Conservation (phyloP, 2,113 vertebrate genomes). For the Corythaixoides concolor region DNA sequence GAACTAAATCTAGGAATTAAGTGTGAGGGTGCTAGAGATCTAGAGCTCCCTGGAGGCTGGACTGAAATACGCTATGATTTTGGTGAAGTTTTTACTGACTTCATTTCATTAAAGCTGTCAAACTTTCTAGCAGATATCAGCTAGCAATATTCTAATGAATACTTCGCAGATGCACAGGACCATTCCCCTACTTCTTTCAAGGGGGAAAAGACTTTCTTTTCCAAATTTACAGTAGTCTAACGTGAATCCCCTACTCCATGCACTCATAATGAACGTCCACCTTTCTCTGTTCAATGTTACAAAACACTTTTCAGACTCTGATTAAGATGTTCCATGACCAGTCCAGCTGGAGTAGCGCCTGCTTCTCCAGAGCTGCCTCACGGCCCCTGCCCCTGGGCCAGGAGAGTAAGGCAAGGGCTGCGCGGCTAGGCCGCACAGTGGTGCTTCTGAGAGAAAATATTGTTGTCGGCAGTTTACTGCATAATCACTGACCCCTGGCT, state of each 20-base stretch:
- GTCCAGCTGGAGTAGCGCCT: fast-evolving
- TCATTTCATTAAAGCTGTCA: neutral
- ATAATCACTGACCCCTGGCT: neutral
- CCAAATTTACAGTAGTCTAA: neutral
- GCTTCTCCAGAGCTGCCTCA: neutral
- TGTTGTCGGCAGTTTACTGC: fast-evolving
- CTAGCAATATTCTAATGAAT: neutral
- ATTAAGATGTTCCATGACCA: neutral
- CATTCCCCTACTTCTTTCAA: neutral
- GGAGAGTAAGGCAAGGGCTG: neutral
- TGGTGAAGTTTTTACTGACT: neutral
- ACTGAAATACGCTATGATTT: neutral
- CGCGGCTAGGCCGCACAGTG: neutral
- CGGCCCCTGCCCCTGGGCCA: too few relatives aligned
- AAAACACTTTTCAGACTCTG: neutral
- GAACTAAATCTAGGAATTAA: neutral
- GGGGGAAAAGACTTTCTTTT: neutral
- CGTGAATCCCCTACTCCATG: neutral
- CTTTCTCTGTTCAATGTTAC: neutral
- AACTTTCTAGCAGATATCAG: neutral
- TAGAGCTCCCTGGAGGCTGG: neutral
- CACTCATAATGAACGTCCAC: neutral
- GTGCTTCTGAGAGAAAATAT: neutral
- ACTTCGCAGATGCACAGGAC: neutral
- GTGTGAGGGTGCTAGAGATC: neutral